Percentiles rank a stretch among this genome's conserved stretches.
These are phyloP conservation scores for Peromyscus aztecus DNA, from an alignment of 2,797 vertebrate species.

Conservation along the genomic window DNA sequence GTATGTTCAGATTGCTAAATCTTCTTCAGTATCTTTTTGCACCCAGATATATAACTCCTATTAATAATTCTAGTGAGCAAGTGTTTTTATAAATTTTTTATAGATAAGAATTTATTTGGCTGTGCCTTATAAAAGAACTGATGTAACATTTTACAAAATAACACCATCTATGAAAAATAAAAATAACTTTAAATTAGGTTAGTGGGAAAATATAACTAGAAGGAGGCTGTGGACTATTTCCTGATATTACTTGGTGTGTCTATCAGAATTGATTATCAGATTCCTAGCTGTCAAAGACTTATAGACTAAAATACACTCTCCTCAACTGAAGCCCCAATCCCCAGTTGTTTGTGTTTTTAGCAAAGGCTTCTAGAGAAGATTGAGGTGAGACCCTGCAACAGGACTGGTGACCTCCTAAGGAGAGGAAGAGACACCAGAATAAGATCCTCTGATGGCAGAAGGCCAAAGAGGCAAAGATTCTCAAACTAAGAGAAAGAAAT, in stretches of 20 bases:
- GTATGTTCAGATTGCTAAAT: not conserved
- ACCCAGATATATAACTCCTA: not conserved
- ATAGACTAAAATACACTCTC: not conserved
- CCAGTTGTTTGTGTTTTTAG: not conserved
- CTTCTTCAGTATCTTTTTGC: not conserved
- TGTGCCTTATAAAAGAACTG: not conserved
- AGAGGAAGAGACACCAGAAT: not conserved
- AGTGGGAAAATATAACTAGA: not conserved
- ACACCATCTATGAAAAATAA: not conserved
- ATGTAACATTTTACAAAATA: conserved; percentile 20
- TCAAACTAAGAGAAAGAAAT: conserved; percentile 5
- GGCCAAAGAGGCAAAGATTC: not conserved
- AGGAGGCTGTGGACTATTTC: not conserved
- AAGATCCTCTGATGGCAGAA: not conserved
- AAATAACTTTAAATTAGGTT: conserved; percentile 3
- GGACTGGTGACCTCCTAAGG: not conserved
- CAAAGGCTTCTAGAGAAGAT: not conserved
- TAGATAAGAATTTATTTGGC: not conserved
- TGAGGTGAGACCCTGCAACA: not conserved
- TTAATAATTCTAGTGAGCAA: not conserved
- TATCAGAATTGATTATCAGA: conserved; percentile 28
- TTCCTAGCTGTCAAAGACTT: not conserved
- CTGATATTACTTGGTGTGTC: not conserved
- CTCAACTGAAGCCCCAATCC: not conserved
- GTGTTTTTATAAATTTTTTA: not conserved